phyloP scores from a whole-genome alignment of 2,888 invertebrate genomes.

The Aproaerema taeniolella region DNA sequence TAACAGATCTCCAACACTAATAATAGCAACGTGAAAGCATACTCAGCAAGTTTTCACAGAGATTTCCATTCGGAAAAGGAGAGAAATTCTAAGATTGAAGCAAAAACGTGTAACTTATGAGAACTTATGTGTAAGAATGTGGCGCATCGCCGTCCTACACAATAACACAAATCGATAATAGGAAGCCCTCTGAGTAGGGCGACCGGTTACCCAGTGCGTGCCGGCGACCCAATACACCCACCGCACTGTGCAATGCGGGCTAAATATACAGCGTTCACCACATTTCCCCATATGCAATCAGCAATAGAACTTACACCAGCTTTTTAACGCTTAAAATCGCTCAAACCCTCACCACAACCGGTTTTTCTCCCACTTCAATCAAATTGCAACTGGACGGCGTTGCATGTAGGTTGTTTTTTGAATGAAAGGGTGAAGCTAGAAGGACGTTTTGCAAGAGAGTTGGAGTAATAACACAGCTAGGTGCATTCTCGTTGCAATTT shows the following conservation, averaged over 20 bases:
- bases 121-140: conserved; percentile 32
- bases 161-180: conserved; percentile 73
- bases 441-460: conserved; percentile 57
- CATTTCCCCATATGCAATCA: conserved; percentile 47
- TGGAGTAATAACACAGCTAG: conserved; percentile 73
- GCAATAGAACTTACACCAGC: conserved; percentile 53
- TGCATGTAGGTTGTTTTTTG: conserved; percentile 36
- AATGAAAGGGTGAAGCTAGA: conserved; percentile 31
- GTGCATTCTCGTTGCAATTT: conserved; percentile 77
- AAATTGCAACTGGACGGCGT: conserved; percentile 37
- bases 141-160: conserved; percentile 49
- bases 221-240: conserved; percentile 75
- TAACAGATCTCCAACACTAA: too few species aligned
- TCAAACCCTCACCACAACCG: conserved; percentile 63
- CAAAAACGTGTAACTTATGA: conserved; percentile 43
- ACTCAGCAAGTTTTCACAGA: conserved; percentile 50
- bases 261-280: conserved; percentile 66
- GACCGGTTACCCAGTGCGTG: conserved; percentile 77
- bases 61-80: conserved; percentile 35
- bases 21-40: conserved; percentile 58
- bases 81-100: conserved; percentile 43
- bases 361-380: conserved; percentile 37
- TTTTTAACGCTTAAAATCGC: conserved; percentile 68
- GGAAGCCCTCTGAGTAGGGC: conserved; percentile 75
- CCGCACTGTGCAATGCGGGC: conserved; percentile 71